These are phyloP conservation scores for Microtus montanus DNA, from an alignment of 2,113 vertebrate genomes.

Conservation along the genomic window DNA sequence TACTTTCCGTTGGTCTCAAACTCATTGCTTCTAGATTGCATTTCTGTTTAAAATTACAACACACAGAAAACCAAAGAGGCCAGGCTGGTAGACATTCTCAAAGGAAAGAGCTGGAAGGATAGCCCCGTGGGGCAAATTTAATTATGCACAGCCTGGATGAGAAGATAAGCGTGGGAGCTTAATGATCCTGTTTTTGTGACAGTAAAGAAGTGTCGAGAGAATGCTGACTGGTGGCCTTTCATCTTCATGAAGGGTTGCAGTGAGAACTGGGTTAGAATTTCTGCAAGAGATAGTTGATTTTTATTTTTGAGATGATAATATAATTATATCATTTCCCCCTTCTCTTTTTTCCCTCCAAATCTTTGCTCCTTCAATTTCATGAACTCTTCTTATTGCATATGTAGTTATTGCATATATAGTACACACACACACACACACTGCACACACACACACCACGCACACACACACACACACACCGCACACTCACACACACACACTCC, in stretches of 20 bases:
- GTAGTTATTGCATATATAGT: background rate
- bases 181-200: background rate
- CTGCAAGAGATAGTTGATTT: background rate
- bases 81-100: background rate
- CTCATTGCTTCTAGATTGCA: background rate
- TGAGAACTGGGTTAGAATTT: background rate
- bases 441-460: background rate
- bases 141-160: background rate
- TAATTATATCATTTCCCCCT: background rate
- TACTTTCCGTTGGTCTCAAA: constrained; percentile 12
- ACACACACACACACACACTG: background rate
- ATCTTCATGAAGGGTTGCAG: background rate
- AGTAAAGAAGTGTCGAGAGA: background rate
- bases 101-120: background rate
- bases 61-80: background rate
- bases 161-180: background rate
- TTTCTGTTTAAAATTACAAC: constrained; percentile 17
- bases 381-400: background rate
- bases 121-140: background rate
- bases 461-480: background rate
- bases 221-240: background rate
- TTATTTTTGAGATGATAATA: background rate
- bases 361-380: background rate
- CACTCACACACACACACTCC: background rate
- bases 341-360: background rate